These are phyloP conservation scores for Cydia amplana DNA, from an alignment of 1,140 invertebrate species.

Conservation along the genomic window DNA sequence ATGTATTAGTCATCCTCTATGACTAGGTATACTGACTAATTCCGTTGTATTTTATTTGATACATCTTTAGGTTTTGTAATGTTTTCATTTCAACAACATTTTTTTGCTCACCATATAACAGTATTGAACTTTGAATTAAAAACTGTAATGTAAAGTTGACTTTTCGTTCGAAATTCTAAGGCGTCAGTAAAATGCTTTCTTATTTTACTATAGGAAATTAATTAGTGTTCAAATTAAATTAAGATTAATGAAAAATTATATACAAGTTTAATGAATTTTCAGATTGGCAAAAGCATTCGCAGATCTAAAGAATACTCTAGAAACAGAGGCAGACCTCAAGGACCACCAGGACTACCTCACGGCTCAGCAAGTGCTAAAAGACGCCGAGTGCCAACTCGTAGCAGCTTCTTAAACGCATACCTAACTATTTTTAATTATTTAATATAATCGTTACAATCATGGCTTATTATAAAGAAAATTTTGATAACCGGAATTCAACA, in stretches of 20 bases:
- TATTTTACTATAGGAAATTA: too few relatives aligned
- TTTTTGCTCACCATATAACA: too few relatives aligned
- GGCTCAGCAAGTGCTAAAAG: conserved; percentile 85
- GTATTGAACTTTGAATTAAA: too few relatives aligned
- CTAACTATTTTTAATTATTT: conserved; percentile 52
- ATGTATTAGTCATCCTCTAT: neutral
- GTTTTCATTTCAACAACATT: too few relatives aligned
- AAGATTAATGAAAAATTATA: neutral
- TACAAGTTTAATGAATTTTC: conserved; percentile 42
- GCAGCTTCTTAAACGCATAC: conserved; percentile 43
- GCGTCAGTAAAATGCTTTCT: too few relatives aligned
- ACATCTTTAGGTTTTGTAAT: neutral
- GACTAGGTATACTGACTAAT: neutral
- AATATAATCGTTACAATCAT: conserved; percentile 65
- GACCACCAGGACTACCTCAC: conserved; percentile 86
- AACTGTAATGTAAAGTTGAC: too few relatives aligned
- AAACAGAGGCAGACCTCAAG: conserved; percentile 87
- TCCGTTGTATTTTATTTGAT: neutral
- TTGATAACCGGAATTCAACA: conserved; percentile 65
- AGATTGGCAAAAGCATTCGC: conserved; percentile 87
- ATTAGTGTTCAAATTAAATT: too few relatives aligned
- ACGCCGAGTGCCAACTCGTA: conserved; percentile 83
- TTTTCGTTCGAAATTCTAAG: too few relatives aligned
- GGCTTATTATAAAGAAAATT: conserved; percentile 60
- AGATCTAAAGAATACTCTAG: conserved; percentile 87